Conservation (phyloP, 2,888 invertebrate species). For the Xanthorhoe designata region DNA sequence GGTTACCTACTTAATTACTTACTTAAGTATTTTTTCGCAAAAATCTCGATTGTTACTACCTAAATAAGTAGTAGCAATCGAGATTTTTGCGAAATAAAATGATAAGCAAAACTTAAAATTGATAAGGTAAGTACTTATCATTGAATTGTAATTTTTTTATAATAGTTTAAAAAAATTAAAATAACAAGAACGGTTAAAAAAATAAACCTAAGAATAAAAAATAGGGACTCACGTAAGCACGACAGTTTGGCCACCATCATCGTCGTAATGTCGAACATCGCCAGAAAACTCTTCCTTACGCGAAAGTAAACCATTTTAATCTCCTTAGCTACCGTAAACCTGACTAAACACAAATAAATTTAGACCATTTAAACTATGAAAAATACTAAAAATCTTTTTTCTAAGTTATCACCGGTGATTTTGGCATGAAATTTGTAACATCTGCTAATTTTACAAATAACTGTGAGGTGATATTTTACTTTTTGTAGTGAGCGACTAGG, state of each 20-base stretch:
- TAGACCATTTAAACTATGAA: constrained; percentile 53
- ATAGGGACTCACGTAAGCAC: constrained; percentile 75
- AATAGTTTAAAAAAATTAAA: not conserved
- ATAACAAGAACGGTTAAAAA: too few relatives aligned
- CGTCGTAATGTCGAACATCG: constrained; percentile 57
- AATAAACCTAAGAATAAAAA: not conserved
- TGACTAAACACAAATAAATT: constrained; percentile 46
- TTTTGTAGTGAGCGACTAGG: constrained; percentile 70
- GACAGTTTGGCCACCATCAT: constrained; percentile 63
- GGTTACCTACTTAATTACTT: too few relatives aligned
- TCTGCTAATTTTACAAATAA: constrained; percentile 58
- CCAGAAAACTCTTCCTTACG: constrained; percentile 60
- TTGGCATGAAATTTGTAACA: constrained; percentile 58
- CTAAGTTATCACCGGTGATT: constrained; percentile 53
- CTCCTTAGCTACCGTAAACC: constrained; percentile 65
- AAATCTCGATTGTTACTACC: too few relatives aligned
- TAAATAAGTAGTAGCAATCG: too few relatives aligned
- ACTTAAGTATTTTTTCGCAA: too few relatives aligned
- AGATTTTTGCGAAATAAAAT: not conserved
- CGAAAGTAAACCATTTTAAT: constrained; percentile 64
- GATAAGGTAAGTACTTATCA: too few relatives aligned
- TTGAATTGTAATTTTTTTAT: too few relatives aligned
- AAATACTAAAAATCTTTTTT: constrained; percentile 42
- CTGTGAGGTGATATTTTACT: constrained; percentile 66
- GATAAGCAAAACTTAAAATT: too few relatives aligned